phyloP scores from a whole-genome alignment of 2,113 vertebrate species.

The Trogon surrucura region DNA sequence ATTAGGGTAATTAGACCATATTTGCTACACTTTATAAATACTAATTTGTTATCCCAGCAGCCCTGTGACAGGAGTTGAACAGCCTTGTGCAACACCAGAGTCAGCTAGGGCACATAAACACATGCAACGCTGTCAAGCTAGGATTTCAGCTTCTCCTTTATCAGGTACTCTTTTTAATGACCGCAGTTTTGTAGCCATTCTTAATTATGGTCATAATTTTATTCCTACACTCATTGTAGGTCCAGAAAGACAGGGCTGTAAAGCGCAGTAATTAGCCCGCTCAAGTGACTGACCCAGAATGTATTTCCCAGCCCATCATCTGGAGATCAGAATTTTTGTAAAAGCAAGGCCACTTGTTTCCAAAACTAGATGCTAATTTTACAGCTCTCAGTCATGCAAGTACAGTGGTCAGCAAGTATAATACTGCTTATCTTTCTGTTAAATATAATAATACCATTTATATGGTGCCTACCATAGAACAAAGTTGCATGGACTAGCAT shows the following conservation, averaged over 20 bases:
- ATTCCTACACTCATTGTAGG: background rate
- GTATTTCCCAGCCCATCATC: background rate
- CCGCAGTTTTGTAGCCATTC: background rate
- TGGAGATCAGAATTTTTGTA: background rate
- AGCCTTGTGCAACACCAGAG: background rate
- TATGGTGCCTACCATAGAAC: background rate
- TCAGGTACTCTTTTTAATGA: background rate
- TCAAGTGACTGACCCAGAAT: background rate
- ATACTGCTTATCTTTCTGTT: background rate
- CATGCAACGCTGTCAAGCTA: background rate
- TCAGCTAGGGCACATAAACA: background rate
- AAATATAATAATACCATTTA: background rate
- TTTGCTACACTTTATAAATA: slow-evolving; percentile 54
- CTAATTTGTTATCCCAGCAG: background rate
- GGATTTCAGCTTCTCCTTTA: background rate
- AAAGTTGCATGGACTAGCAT: background rate
- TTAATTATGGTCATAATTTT: background rate
- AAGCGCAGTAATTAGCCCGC: background rate
- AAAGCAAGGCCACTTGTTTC: background rate
- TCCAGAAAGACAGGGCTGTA: background rate
- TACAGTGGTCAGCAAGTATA: background rate
- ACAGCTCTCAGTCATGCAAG: background rate
- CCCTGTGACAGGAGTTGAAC: background rate
- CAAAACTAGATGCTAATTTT: background rate
- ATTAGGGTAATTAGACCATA: slow-evolving; percentile 44